Percentiles rank a stretch among this genome's conserved stretches.
These are phyloP conservation scores for Archivesica marissinica DNA, from an alignment of 1,140 invertebrate species.

Conservation along the genomic window DNA sequence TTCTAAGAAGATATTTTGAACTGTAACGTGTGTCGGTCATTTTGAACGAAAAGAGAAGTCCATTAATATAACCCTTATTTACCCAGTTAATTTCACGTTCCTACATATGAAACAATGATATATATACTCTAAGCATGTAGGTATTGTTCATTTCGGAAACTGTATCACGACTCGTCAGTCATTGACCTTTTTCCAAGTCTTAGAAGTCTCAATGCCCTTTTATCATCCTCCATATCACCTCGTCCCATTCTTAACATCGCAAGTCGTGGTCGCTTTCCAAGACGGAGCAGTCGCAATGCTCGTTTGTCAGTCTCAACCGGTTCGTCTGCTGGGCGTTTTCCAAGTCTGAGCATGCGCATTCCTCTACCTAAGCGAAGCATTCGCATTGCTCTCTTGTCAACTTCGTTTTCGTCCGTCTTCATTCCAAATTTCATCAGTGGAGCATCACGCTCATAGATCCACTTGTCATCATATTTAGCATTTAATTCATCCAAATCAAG, in stretches of 20 bases:
- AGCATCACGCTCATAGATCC: not conserved
- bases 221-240: conserved; percentile 18
- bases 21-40: too few species aligned
- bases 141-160: too few species aligned
- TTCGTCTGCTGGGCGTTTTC: conserved; percentile 43
- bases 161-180: conserved; percentile 34
- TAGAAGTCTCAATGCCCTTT: conserved; percentile 47
- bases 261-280: conserved; percentile 65
- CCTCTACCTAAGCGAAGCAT: conserved; percentile 61
- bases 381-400: conserved; percentile 50
- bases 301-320: conserved; percentile 37
- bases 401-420: conserved; percentile 19
- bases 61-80: too few species aligned
- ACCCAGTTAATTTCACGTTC: too few species aligned
- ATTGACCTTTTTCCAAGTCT: conserved; percentile 37
- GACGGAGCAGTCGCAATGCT: conserved; percentile 47
- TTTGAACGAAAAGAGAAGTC: too few species aligned
- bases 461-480: not conserved
- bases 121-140: too few species aligned
- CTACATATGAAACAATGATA: too few species aligned
- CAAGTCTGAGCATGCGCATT: conserved; percentile 61
- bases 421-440: conserved; percentile 44
- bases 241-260: conserved; percentile 48
- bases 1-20: too few species aligned
- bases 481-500: not conserved